Evolutionary conservation across 2,797 vertebrate species (phyloP).

Genomic region (Gorsachius magnificus): DNA sequence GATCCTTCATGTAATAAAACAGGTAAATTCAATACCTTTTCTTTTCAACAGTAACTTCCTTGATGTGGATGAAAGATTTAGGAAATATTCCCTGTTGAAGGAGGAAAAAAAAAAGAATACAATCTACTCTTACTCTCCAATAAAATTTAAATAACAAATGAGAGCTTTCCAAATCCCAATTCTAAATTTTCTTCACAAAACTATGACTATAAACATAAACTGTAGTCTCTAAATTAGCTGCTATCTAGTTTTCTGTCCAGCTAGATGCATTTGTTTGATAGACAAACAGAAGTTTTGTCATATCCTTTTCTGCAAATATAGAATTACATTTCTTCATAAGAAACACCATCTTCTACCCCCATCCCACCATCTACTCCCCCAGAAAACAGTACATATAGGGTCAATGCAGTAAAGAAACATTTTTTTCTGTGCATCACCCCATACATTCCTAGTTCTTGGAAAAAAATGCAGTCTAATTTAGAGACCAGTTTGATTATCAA

Average conservation of each 20-base stretch:
- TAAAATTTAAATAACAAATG: background rate
- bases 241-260: background rate
- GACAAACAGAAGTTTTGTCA: background rate
- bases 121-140: background rate
- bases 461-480: background rate
- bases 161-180: background rate
- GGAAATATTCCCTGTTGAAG: conserved; percentile 90
- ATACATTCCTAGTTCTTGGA: background rate
- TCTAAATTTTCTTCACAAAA: background rate
- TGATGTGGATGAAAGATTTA: conserved; percentile 88
- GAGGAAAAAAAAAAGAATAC: background rate
- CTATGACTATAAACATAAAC: background rate
- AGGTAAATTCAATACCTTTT: conserved; percentile 78
- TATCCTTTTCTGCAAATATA: background rate
- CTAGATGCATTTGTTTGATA: background rate
- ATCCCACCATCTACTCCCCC: background rate
- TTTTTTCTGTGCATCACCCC: background rate
- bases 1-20: background rate
- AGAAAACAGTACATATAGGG: background rate
- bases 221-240: background rate
- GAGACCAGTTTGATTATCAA: background rate
- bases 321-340: background rate
- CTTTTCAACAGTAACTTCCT: conserved; percentile 85
- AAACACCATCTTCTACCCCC: background rate
- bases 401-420: background rate